Evolutionary conservation across 1,140 invertebrate genomes (phyloP), one percentile per base, ranked within the genome.

Genomic region (Drosophila repleta): DNA sequence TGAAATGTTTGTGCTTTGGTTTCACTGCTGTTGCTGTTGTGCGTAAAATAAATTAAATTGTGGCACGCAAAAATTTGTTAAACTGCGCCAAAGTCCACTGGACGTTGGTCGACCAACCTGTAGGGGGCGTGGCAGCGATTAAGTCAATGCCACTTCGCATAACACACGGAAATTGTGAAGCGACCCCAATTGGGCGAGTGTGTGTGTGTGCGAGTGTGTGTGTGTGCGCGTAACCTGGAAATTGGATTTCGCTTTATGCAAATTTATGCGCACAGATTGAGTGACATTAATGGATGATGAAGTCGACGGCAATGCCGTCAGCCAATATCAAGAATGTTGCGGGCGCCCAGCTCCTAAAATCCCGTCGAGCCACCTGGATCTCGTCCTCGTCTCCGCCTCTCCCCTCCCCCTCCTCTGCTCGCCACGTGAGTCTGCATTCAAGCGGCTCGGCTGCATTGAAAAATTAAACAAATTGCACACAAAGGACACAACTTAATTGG

Each of bases 181-280:
- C 45, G n/a, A 32, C 20, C 43, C 26, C 26, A 58, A 43, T 41
- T 24, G 20, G 35, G 17, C 8, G 37, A 1, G 6, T 15, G n/a
- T 46, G 62, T 15, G 46, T 53, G 41, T 41, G 70, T 35, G 48
- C 48, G 51, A 43, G 48, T 13, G 49, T 20, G 66, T 29, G 24
- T 20, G 24, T 65, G 43, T 24, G 65, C 35, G 32, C 32, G 11
- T 13, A 11, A 67, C 21, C 65, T 69, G 67, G 74, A 85, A 85
- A 87, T 87, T 87, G 82, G 82, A 85, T 87, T 85, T 85, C 70
- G 70, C 74, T 81, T 87, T 85, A 85, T 85, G 82, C 82, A 85
- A 85, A 85, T 85, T 81, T 85, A 87, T 87, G 82, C 82, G 78
- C 82, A 85, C 82, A 82, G 82, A 85, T 85, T 85, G 77, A 87